Base-by-base conservation (phyloP, 35 echinoderm and acorn worm genomes). In the Apostichopus japonicus region DNA sequence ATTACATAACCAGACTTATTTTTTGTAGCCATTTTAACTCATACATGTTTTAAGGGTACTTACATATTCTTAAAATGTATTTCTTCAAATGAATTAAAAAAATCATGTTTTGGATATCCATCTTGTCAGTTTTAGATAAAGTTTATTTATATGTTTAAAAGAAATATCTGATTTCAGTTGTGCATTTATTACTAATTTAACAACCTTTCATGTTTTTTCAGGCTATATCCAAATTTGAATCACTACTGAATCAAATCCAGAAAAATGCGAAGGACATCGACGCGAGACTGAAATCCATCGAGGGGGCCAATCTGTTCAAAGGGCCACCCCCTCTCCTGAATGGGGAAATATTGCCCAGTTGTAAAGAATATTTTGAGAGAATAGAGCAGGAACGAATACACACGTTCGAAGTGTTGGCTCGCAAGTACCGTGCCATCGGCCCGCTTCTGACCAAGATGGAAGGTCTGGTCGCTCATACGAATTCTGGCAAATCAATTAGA, bases 181-280 rank as follows among this genome's bases (percentile, higher is more conserved):
- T 44, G 33, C 33, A 44, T 44, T 44, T 4, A 44, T 44, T 44
- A 44, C 33, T 44, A 44, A 44, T 44, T 44, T 0, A 44, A 44
- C 27, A 33, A 33, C 27, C 27, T 33, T 33, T 33, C 27, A 9
- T 59, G 6, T 11, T 61, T 61, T 6, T 61, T 61, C 21, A 98
- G 97, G 95, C 97, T 17, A 94, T 98, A 75, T 92, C 95, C 25
- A 98, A 98, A 92, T 98, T 98, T 98, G 97, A 98, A 86, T 98
- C 97, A 3, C 61, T 98, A 11, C 90, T 98, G 8, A 98, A 98
- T 65, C 97, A 98, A 87, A 98, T 98, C 87, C 97, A 98, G 93
- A 98, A 98, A 93, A 98, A 98, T 83, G 97, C 97, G 5, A 96
- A 98, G 72, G 97, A 98, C 88, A 98, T 98, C 24, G 97, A 98